Conservation (phyloP, 2,797 vertebrate genomes). For the Spizella passerina region DNA sequence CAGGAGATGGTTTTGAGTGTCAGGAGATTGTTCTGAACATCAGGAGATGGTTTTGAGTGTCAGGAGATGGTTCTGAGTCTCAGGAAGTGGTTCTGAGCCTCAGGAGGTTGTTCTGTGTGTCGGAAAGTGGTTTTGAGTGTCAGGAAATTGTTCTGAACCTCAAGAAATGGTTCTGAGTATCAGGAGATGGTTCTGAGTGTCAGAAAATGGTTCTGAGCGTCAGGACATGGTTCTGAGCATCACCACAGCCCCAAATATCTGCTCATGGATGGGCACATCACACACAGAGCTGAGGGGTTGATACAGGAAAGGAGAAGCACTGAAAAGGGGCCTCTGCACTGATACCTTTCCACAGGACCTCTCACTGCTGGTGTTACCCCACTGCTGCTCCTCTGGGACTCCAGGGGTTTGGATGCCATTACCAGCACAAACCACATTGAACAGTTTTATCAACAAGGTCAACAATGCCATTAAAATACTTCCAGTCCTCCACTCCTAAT, state of each 20-base stretch:
- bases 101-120: rapidly evolving
- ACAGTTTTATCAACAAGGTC: constrained; percentile 55
- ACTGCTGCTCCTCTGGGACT: neutral
- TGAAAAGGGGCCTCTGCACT: neutral
- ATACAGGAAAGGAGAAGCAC: neutral
- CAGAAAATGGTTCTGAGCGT: rapidly evolving
- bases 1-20: rapidly evolving
- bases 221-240: neutral
- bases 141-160: rapidly evolving
- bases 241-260: neutral
- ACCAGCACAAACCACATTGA: neutral
- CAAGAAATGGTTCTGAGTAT: rapidly evolving
- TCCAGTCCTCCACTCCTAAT: constrained; percentile 26
- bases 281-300: neutral
- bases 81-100: neutral
- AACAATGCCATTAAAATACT: constrained; percentile 27
- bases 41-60: rapidly evolving
- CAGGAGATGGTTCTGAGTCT: rapidly evolving
- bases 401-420: neutral
- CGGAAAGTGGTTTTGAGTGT: rapidly evolving
- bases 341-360: neutral
- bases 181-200: rapidly evolving
- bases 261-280: neutral
- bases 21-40: rapidly evolving
- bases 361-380: neutral